Conservation (phyloP, 2,888 invertebrate genomes). For the Chrysotoxum bicinctum region DNA sequence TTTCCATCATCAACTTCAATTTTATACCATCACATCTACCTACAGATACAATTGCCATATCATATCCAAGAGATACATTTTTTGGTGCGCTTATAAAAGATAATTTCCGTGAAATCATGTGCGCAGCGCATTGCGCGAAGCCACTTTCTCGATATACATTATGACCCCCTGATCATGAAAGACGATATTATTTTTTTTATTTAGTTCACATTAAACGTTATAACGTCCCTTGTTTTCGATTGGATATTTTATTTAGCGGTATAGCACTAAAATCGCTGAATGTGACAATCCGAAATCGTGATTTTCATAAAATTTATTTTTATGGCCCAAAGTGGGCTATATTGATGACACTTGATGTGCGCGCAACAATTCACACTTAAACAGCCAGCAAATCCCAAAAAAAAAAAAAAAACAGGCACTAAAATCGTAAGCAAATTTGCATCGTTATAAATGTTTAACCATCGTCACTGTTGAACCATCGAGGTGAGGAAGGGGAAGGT, state of each 20-base stretch:
- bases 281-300: slow-evolving; percentile 65
- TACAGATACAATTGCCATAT: neutral
- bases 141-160: slow-evolving; percentile 52
- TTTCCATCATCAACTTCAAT: slow-evolving; percentile 43
- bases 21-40: neutral
- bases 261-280: neutral
- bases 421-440: slow-evolving; percentile 57
- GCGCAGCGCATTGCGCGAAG: slow-evolving; percentile 1
- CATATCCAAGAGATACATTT: slow-evolving; percentile 30
- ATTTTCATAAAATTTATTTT: slow-evolving; percentile 73
- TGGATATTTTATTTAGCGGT: slow-evolving; percentile 42
- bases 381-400: neutral
- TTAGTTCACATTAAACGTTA: slow-evolving; percentile 41
- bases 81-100: slow-evolving; percentile 14
- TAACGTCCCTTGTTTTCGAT: slow-evolving; percentile 53
- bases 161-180: slow-evolving; percentile 30
- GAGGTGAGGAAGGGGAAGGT: neutral
- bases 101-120: slow-evolving; percentile 44
- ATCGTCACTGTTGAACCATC: neutral
- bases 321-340: slow-evolving; percentile 69
- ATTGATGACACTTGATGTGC: slow-evolving; percentile 68
- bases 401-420: slow-evolving; percentile 31
- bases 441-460: slow-evolving; percentile 43
- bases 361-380: slow-evolving; percentile 49
- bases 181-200: slow-evolving; percentile 24